Conservation (phyloP, 2,797 vertebrate genomes). For the Propithecus deckenii region DNA sequence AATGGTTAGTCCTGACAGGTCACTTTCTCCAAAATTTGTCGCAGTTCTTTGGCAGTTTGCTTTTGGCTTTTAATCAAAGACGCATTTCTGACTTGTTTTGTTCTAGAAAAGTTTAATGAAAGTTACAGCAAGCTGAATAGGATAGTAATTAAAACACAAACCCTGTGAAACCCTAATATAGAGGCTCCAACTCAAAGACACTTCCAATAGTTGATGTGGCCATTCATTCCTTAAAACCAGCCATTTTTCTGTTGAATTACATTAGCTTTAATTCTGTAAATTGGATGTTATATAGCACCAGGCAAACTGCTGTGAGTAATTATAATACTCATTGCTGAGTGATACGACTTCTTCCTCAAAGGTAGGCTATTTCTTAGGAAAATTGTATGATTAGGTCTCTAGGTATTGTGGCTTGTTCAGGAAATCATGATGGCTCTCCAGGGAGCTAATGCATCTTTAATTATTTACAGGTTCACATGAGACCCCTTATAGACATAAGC, state of each 20-base stretch:
- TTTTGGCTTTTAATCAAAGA: not conserved
- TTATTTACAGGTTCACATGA: conserved; percentile 61
- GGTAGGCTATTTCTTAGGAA: not conserved
- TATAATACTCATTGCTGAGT: conserved; percentile 37
- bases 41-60: not conserved
- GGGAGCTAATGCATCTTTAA: conserved; percentile 58
- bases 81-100: conserved; percentile 22
- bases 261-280: conserved; percentile 64
- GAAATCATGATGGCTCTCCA: not conserved
- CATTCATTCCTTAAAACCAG: conserved; percentile 27
- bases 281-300: conserved; percentile 41
- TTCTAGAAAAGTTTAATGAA: not conserved
- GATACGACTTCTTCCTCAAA: conserved; percentile 44
- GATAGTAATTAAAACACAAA: conserved; percentile 41
- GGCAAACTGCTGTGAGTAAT: conserved; percentile 67
- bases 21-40: not conserved
- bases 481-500: not conserved
- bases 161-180: not conserved
- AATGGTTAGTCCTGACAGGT: not conserved
- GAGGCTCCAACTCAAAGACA: not conserved
- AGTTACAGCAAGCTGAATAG: not conserved
- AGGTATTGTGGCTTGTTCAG: not conserved
- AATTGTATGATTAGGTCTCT: conserved; percentile 8
- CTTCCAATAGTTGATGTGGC: not conserved
- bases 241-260: conserved; percentile 42